Conservation (phyloP, 2,113 vertebrate species). For the Corythornis madagascariensis region DNA sequence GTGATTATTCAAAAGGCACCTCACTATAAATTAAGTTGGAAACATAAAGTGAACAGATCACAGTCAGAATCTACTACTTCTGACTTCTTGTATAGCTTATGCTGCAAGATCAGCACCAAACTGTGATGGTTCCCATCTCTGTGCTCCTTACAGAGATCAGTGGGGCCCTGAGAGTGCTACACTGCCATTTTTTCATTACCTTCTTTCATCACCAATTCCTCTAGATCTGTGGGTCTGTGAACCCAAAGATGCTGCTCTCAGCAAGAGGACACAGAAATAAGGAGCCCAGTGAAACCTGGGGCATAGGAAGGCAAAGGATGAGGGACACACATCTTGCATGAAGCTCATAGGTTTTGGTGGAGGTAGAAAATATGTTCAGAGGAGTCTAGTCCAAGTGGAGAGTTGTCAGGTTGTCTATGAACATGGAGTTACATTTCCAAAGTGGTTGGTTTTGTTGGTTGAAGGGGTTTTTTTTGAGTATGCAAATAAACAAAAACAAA, state of each 20-base stretch:
- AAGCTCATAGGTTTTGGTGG: not conserved
- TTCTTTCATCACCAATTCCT: not conserved
- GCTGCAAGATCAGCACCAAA: not conserved
- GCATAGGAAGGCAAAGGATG: not conserved
- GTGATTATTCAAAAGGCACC: not conserved
- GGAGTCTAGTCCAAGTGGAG: not conserved
- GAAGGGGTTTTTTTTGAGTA: not conserved
- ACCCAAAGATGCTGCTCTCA: rapidly evolving
- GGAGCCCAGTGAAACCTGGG: not conserved
- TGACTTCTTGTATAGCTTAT: not conserved
- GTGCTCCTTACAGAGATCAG: not conserved
- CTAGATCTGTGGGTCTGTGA: not conserved
- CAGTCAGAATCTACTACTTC: not conserved
- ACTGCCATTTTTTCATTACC: not conserved
- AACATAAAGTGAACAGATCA: not conserved
- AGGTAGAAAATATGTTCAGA: not conserved
- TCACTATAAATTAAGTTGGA: not conserved
- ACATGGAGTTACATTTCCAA: not conserved
- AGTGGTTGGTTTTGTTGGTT: not conserved
- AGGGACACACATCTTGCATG: not conserved
- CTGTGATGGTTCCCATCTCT: not conserved
- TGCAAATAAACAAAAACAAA: not conserved
- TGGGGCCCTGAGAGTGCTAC: not conserved
- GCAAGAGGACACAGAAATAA: not conserved
- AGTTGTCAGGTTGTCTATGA: not conserved